These are phyloP conservation scores for Tetraneura akinire DNA, from an alignment of 1,140 invertebrate species.

Conservation along the genomic window DNA sequence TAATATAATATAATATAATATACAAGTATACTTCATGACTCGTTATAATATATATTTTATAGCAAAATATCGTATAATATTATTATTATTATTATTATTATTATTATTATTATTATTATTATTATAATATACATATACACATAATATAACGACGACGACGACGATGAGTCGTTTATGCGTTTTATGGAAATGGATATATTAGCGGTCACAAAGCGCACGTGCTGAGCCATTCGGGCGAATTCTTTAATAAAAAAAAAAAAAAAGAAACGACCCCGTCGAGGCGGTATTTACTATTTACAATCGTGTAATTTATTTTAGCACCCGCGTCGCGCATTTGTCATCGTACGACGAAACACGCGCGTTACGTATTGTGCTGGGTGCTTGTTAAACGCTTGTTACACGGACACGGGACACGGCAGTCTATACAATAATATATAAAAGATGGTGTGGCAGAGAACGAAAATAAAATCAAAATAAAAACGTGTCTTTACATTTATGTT, in stretches of 20 bases:
- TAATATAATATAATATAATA: constrained; percentile 12
- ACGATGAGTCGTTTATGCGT: not conserved
- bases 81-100: no score
- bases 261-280: constrained; percentile 13
- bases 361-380: constrained; percentile 6
- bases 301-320: constrained; percentile 50
- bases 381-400: constrained; percentile 50
- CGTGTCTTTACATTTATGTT: constrained; percentile 49
- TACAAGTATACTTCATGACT: not conserved
- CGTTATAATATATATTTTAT: not conserved
- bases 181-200: not conserved
- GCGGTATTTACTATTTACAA: constrained; percentile 46
- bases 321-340: constrained; percentile 34
- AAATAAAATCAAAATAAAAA: constrained; percentile 40
- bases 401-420: constrained; percentile 29
- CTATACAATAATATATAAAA: constrained; percentile 18
- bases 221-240: constrained; percentile 46
- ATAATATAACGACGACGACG: not conserved
- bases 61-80: not conserved
- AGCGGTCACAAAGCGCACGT: constrained; percentile 49
- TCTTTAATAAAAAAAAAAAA: constrained; percentile 21
- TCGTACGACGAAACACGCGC: not conserved
- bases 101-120: no score
- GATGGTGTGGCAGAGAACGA: not conserved
- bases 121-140: no score